These are phyloP conservation scores for Laticauda laticaudata DNA, from an alignment of 2,113 vertebrate species.

Conservation along the genomic window DNA sequence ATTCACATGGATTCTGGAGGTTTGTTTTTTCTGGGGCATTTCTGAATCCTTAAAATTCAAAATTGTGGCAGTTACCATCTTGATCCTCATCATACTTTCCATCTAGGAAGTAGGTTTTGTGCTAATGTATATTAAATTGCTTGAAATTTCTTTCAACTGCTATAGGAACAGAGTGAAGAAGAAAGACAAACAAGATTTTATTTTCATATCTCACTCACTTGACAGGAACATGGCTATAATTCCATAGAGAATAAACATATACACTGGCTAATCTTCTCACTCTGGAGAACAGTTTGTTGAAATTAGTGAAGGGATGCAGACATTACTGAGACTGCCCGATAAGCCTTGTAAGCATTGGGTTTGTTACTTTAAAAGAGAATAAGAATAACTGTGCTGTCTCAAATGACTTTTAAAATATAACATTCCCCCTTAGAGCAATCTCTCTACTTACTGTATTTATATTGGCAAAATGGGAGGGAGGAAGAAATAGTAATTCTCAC, in stretches of 20 bases:
- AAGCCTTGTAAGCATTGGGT: conserved; percentile 68
- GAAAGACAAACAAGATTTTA: conserved; percentile 49
- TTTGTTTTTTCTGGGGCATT: neutral
- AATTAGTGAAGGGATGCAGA: conserved; percentile 76
- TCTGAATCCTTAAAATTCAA: neutral
- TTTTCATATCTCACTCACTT: conserved; percentile 58
- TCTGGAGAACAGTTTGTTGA: conserved; percentile 72
- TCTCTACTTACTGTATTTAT: conserved; percentile 46
- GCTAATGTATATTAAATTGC: conserved; percentile 16
- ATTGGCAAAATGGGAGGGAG: conserved; percentile 16
- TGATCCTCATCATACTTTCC: neutral
- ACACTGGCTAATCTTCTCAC: conserved; percentile 69
- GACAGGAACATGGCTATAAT: conserved; percentile 56
- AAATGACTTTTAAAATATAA: conserved; percentile 59
- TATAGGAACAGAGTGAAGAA: conserved; percentile 17
- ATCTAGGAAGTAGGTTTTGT: accelerated
- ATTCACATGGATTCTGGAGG: neutral
- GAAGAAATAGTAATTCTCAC: conserved; percentile 34
- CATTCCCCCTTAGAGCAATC: conserved; percentile 43
- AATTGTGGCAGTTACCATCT: neutral
- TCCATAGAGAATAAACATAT: conserved; percentile 69
- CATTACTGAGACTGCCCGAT: conserved; percentile 60
- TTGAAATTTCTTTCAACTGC: neutral
- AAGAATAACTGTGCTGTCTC: conserved; percentile 61
- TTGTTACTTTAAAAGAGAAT: conserved; percentile 71